These are phyloP conservation scores for Dermolepida albohirtum DNA, from an alignment of 2,888 invertebrate genomes.

Conservation along the genomic window DNA sequence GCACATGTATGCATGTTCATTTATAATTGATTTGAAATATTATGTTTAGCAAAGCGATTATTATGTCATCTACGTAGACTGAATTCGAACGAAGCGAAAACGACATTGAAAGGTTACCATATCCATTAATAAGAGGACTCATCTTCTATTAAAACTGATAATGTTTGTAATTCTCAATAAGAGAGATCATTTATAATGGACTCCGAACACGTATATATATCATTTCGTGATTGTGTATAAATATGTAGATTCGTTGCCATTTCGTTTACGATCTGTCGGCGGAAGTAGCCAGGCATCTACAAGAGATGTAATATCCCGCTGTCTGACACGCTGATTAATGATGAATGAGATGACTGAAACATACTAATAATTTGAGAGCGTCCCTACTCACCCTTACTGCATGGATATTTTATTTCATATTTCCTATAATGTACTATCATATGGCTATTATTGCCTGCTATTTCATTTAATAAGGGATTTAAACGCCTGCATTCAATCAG, in stretches of 20 bases:
- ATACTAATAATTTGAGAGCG: constrained; percentile 39
- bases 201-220: constrained; percentile 45
- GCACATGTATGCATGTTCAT: no score
- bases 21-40: no score
- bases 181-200: constrained; percentile 49
- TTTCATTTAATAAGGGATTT: no score
- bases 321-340: constrained; percentile 63
- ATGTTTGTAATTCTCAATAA: constrained; percentile 41
- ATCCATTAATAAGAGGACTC: constrained; percentile 30
- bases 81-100: constrained; percentile 4
- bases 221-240: constrained; percentile 60
- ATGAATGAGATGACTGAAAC: constrained; percentile 55
- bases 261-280: constrained; percentile 61
- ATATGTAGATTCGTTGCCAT: constrained; percentile 64
- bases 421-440: no score
- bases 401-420: no score
- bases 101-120: constrained; percentile 2
- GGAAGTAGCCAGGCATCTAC: constrained; percentile 62
- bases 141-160: constrained; percentile 39
- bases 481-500: no score
- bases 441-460: no score
- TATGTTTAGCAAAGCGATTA: background rate
- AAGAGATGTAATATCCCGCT: constrained; percentile 64
- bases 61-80: constrained; percentile 8
- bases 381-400: background rate